Evolutionary conservation across 2,888 invertebrate genomes (phyloP), one percentile per base, ranked within the genome.

Genomic region (Amphipyra berbera): DNA sequence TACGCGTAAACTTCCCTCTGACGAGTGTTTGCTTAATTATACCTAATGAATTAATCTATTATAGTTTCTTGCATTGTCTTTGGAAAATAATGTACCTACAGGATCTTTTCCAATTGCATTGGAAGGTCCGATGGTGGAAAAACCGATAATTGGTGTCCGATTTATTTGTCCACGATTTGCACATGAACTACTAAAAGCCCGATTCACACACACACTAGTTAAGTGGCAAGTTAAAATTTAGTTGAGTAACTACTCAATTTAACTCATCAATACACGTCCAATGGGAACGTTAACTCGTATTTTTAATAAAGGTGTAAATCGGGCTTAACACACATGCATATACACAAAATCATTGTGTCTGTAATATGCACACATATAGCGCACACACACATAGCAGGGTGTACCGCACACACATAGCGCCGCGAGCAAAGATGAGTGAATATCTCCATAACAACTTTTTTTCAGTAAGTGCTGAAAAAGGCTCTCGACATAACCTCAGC

Each of bases 21-120:
- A 56, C 55, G 61, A 74, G 30, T 30, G 30, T 5, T 45, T 62
- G 55, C 75, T 70, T 53, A 56, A 69, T 75, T 53, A 41, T 12
- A 27, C 13, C 12, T 33, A 12, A 45, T 55, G 30, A 55, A 60
- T 60, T 56, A 33, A 56, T 62, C 12, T 30, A 21, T 14, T 27
- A n/a, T 35, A 47, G 35, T 47, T 53, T 21, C 2, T 30, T 15
- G 15, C 10, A 12, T 21, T 41, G n/a, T 61, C 4, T 14, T 15
- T 27, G 6, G 38, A 1, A 8, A 14, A 8, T 10, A 9, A 14
- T 4, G n/a, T n/a, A n/a, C n/a, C n/a, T n/a, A 21, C 21, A 21
- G 21, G 21, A 21, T 21, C 21, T 21, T 21, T 21, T 21, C 21
- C 21, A 37, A 37, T 2, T 5, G 30, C 15, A 6, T 30, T 9